These are phyloP conservation scores for Rhadina sibilatrix DNA, from an alignment of 2,113 vertebrate species.

Conservation along the genomic window DNA sequence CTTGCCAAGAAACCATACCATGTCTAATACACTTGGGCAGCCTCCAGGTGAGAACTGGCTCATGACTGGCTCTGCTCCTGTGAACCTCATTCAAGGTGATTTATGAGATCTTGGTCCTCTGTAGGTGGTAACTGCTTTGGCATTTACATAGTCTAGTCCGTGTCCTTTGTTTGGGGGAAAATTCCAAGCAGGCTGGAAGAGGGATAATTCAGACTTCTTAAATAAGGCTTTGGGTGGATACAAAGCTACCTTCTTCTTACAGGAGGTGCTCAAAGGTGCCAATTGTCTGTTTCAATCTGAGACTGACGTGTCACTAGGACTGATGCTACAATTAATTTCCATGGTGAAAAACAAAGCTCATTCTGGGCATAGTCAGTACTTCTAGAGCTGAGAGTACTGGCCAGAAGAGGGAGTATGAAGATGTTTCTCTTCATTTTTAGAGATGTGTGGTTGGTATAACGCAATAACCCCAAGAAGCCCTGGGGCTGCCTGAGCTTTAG, in stretches of 20 bases:
- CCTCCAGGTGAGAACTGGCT: slow-evolving; percentile 11
- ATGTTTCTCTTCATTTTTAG: not conserved
- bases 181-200: not conserved
- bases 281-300: not conserved
- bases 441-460: not conserved
- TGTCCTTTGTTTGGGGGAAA: not conserved
- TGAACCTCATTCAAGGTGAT: slow-evolving; percentile 1
- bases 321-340: not conserved
- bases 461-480: not conserved
- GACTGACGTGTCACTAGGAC: not conserved
- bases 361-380: not conserved
- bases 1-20: not conserved
- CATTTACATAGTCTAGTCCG: not conserved
- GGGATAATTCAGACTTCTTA: not conserved
- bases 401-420: not conserved
- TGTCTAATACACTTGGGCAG: slow-evolving; percentile 19
- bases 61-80: not conserved
- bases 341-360: not conserved
- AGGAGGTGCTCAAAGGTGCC: not conserved
- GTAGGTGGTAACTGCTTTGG: not conserved
- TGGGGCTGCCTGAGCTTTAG: not conserved
- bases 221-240: not conserved
- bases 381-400: not conserved
- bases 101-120: not conserved
- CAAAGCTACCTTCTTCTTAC: not conserved